Base-by-base conservation (phyloP, 2,113 vertebrate genomes). In the Perca flavescens region DNA sequence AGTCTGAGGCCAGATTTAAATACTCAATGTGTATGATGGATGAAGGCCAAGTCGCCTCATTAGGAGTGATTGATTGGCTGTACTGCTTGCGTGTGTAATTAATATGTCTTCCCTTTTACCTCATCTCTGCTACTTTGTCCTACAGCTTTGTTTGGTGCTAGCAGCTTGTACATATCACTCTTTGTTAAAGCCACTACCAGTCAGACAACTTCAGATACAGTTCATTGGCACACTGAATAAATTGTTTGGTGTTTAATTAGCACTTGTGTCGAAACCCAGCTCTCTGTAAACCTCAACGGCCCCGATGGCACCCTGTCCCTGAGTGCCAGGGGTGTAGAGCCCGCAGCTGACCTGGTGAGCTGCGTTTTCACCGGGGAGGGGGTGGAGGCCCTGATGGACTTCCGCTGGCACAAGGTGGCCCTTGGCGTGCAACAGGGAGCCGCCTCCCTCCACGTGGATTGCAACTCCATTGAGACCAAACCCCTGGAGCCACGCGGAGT, bases 341-440 rank as follows among this genome's bases (percentile, higher is more conserved):
- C 83, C 0, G 86, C 91, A 0, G 68, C 88, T 0, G 50, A 95
- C 0, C 93, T 80, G 0, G 90, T 94, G 84, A 92, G 94, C 61
- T 96, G 96, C 0, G 34, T 95, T 17, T 99, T 99, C 52, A 9
- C 70, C 0, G 96, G 97, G 1, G 95, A 93, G 25, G 96, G 95
- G 0, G 96, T 97, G 76, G 93, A 95, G 7, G 94, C 96, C 0
- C 95, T 99, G 36, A 96, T 97, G 2, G 97, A 99, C 75, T 90
- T 96, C 78, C 92, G 84, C 9, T 99, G 97, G 97, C 98, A 99
- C 92, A 99, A 99, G 90, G 88, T 98, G 90, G 94, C 75, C 17
- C 79, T 99, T 87, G 97, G 97, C 0, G 87, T 98, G 78, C 96
- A 95, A 47, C 92, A 60, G 6, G 94, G 10, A 0, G 89, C 95